Conservation (phyloP, 2,888 invertebrate species). For the Omphaloscelis lunosa region DNA sequence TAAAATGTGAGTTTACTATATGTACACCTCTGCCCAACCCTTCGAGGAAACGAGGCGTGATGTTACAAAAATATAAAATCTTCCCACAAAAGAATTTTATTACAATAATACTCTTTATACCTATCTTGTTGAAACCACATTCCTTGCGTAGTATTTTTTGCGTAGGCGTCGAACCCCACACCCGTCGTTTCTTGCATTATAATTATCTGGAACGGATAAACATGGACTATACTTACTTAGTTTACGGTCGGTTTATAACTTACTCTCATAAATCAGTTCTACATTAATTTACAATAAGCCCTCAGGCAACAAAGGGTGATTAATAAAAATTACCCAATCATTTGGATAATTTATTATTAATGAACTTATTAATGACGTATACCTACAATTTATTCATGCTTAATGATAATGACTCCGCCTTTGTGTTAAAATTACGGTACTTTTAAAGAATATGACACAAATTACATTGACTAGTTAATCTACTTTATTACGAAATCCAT, state of each 20-base stretch:
- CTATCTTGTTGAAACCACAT: constrained; percentile 63
- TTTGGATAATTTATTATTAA: constrained; percentile 23
- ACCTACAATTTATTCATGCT: constrained; percentile 3
- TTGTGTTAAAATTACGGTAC: background rate
- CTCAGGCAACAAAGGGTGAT: constrained; percentile 23
- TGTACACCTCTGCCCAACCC: too few species aligned
- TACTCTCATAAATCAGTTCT: constrained; percentile 53
- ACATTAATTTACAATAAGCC: constrained; percentile 53
- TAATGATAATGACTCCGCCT: constrained; percentile 11
- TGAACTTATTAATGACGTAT: constrained; percentile 24
- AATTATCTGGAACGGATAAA: constrained; percentile 73
- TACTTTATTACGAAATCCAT: background rate
- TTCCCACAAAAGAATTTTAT: constrained; percentile 20
- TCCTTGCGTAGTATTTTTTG: constrained; percentile 61
- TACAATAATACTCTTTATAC: constrained; percentile 43
- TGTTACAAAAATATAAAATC: constrained; percentile 10
- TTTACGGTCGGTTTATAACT: constrained; percentile 55
- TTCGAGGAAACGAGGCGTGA: too few species aligned
- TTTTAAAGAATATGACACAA: background rate
- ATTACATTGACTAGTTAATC: background rate
- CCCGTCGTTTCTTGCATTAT: constrained; percentile 69
- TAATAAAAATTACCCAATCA: constrained; percentile 41
- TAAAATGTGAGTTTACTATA: too few species aligned
- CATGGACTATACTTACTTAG: constrained; percentile 55
- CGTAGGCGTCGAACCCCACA: constrained; percentile 71